Percentiles rank a stretch among this genome's conserved stretches.
Conservation (phyloP, 1,140 invertebrate genomes). For the Drosophila persimilis region DNA sequence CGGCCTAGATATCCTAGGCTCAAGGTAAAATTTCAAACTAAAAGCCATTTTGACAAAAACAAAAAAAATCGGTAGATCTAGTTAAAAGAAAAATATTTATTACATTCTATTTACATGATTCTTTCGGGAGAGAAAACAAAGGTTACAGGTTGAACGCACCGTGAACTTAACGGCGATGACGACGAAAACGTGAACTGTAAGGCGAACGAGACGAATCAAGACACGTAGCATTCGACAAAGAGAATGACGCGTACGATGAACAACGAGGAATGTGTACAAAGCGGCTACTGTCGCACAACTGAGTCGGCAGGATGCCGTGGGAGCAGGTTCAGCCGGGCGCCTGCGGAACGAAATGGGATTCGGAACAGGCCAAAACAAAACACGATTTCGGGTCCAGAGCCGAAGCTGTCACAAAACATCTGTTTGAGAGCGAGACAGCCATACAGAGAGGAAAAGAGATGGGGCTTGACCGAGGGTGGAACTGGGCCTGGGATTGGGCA, state of each 20-base stretch:
- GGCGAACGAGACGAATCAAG: too few relatives aligned
- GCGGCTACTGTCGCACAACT: conserved; percentile 77
- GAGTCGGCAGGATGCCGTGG: conserved; percentile 65
- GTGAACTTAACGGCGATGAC: conserved; percentile 22
- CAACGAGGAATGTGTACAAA: conserved; percentile 71
- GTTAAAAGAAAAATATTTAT: too few relatives aligned
- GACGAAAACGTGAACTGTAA: too few relatives aligned
- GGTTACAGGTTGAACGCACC: conserved; percentile 45
- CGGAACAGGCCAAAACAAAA: conserved; percentile 55
- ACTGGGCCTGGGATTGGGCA: conserved; percentile 16
- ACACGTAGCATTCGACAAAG: conserved; percentile 68
- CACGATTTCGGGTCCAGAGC: conserved; percentile 34
- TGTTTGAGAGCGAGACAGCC: conserved; percentile 24
- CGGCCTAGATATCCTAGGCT: conserved; percentile 99
- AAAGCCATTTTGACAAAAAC: too few relatives aligned
- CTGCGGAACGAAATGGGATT: conserved; percentile 59
- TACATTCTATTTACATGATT: too few relatives aligned
- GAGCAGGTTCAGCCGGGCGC: conserved; percentile 33
- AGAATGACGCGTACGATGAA: conserved; percentile 59
- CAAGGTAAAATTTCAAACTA: conserved; percentile 32
- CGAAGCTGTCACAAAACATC: neutral
- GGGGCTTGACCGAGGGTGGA: conserved; percentile 4
- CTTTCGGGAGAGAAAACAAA: conserved; percentile 27
- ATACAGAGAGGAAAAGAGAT: conserved; percentile 11
- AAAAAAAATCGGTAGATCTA: too few relatives aligned